Base-by-base conservation (phyloP, 2,797 vertebrate genomes). In the Galago senegalensis region DNA sequence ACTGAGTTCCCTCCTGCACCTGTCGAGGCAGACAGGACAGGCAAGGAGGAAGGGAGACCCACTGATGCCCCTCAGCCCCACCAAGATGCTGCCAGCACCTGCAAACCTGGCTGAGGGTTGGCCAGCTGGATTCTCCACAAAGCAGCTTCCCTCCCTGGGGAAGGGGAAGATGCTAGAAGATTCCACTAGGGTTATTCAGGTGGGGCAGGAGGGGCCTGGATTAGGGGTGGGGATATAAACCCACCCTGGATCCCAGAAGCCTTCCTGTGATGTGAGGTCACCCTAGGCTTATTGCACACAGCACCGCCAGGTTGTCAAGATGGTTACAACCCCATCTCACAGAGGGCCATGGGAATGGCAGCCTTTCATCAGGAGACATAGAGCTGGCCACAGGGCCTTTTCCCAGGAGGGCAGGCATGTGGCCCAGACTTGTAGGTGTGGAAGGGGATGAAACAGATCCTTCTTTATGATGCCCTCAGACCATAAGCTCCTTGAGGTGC, bases 391-490 rank as follows among this genome's bases (percentile, higher is more conserved):
- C 37, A 21, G 43, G 37, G 31, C 31, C 63, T 61, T 16, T 43
- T 63, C 17, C 69, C 63, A 29, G 14, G 34, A 58, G 43, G 43
- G 7, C 27, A 76, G 72, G 12, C 56, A 11, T 56, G 56, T 34
- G 29, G 7, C 3, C 2, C 23, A 3, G 21, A 40, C 21, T 60
- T 27, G 0, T 4, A 37, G 69, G n/a, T 37, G 34, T 2, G 6
- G 17, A 6, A 60, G 43, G 27, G 43, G 40, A 5, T 25, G 43
- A 56, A n/a, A 75, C 37, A 17, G 13, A 3, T 12, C 27, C 31
- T 61, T 49, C 49, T 27, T 21, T 12, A 0, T 1, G 6, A 14
- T 21, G 5, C 69, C n/a, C 65, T 43, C 20, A 63, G 40, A n/a
- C 31, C 6, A 1, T 7, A 29, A 53, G 69, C 8, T 7, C 20